A percentile compares a stretch with the other conserved stretches of the same genome.
phyloP scores from a whole-genome alignment of 2,113 vertebrate species.

The Charadrius vociferus region DNA sequence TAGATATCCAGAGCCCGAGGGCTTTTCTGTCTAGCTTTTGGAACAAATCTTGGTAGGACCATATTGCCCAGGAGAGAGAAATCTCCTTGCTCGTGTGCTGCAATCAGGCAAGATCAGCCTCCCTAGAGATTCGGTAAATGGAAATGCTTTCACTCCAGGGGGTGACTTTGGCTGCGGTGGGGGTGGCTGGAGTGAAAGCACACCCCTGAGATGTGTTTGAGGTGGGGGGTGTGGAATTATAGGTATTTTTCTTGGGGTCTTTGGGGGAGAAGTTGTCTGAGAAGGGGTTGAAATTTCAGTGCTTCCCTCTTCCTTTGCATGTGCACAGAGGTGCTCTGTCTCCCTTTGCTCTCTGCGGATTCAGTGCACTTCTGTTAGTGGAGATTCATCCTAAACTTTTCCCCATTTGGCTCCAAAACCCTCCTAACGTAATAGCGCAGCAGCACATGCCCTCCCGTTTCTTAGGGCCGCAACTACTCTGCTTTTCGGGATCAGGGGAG shows the following conservation, averaged over 20 bases:
- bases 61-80: not conserved
- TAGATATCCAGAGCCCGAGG: not conserved
- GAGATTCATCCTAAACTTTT: not conserved
- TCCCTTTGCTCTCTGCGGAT: not conserved
- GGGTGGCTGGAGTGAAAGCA: not conserved
- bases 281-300: not conserved
- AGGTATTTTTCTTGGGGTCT: not conserved
- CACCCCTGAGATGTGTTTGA: not conserved
- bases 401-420: not conserved
- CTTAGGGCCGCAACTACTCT: not conserved
- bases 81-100: not conserved
- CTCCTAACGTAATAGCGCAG: not conserved
- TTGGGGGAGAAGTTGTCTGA: not conserved
- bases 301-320: not conserved
- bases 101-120: not conserved
- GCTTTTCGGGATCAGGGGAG: not conserved
- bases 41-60: not conserved
- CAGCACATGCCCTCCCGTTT: not conserved
- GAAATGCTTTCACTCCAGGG: not conserved
- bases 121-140: accelerated
- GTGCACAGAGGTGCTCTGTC: not conserved
- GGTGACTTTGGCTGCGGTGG: accelerated
- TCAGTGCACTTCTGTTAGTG: not conserved
- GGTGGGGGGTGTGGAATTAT: not conserved
- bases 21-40: not conserved